These are phyloP conservation scores for Chelonus insularis DNA, from an alignment of 1,140 invertebrate species.

Conservation along the genomic window DNA sequence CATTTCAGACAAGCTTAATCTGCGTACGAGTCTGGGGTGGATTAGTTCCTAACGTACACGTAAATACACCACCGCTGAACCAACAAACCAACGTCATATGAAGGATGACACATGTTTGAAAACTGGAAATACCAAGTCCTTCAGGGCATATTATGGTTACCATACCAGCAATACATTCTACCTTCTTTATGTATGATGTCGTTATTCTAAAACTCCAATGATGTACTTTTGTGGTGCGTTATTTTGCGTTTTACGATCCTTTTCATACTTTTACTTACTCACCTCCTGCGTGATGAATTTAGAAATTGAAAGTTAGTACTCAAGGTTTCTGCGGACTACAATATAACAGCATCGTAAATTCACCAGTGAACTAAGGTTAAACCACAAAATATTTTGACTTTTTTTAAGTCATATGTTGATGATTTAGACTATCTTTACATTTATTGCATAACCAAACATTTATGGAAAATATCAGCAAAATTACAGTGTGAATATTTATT, in stretches of 20 bases:
- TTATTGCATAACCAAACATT: no score
- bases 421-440: no score
- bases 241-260: constrained; percentile 1
- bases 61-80: constrained; percentile 8
- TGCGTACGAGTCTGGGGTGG: constrained; percentile 8
- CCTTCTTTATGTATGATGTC: neutral
- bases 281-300: neutral
- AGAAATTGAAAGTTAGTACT: constrained; percentile 2
- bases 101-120: neutral
- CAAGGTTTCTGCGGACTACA: neutral
- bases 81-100: neutral
- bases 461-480: no score
- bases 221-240: neutral
- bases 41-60: constrained; percentile 6
- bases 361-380: neutral
- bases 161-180: constrained; percentile 8
- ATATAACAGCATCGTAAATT: neutral
- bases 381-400: no score
- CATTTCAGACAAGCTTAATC: constrained; percentile 19
- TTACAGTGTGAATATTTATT: no score
- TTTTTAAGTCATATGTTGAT: no score
- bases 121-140: no score
- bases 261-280: constrained; percentile 6
- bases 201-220: neutral
- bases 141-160: constrained; percentile 31